A percentile compares a stretch with the other conserved stretches of the same genome.
Evolutionary conservation across 2,797 vertebrate species (phyloP).

Genomic region (Rhabdophis nuchalis): DNA sequence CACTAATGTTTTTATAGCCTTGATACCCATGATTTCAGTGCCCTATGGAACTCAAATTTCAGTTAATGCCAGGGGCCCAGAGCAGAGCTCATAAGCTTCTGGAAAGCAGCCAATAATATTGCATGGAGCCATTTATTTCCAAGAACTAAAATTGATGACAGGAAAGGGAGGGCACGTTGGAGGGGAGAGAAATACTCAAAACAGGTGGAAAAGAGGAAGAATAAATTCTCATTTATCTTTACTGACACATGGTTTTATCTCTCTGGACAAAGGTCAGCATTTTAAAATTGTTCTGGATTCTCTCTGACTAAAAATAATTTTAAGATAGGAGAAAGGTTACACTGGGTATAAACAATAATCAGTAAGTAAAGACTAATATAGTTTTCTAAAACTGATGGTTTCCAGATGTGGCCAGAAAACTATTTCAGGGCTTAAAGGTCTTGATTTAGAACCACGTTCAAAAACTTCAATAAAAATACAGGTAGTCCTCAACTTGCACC

Average conservation of each 20-base stretch:
- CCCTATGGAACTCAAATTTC: conserved; percentile 61
- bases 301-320: not conserved
- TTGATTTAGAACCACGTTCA: not conserved
- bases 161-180: conserved; percentile 8
- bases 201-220: conserved; percentile 1
- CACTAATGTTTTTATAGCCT: conserved; percentile 72
- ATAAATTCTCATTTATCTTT: not conserved
- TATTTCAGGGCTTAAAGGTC: not conserved
- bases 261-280: not conserved
- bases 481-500: not conserved
- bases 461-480: not conserved
- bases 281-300: not conserved
- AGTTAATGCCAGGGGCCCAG: conserved; percentile 58
- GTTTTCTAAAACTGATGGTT: not conserved
- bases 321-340: not conserved
- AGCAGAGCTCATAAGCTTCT: conserved; percentile 52
- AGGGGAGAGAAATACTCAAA: conserved; percentile 20
- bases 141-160: conserved; percentile 45
- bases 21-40: conserved; percentile 69
- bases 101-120: conserved; percentile 60
- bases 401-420: not conserved
- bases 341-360: not conserved
- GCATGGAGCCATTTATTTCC: conserved; percentile 53
- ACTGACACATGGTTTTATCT: not conserved
- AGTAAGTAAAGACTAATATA: not conserved